Percentiles rank a stretch among this genome's conserved stretches.
Evolutionary conservation across 1,140 invertebrate genomes (phyloP).

Genomic region (Aphelinus atriplicis): DNA sequence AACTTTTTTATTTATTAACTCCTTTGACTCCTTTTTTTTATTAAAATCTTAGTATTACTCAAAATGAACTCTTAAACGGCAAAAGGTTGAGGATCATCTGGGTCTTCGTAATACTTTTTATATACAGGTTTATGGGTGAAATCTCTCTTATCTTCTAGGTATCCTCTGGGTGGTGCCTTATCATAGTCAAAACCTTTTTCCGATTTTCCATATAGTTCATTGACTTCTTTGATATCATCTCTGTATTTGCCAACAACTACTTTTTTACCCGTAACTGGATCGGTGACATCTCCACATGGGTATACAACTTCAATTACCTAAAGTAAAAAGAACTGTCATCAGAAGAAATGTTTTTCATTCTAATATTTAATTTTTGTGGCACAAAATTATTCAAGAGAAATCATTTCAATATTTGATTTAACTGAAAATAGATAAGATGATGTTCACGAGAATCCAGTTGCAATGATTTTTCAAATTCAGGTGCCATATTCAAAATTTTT

Average conservation of each 20-base stretch:
- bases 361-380: background rate
- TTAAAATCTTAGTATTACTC: slow-evolving; percentile 16
- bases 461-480: no score
- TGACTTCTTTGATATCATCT: slow-evolving; percentile 76
- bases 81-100: slow-evolving; percentile 77
- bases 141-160: slow-evolving; percentile 82
- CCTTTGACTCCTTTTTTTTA: slow-evolving; percentile 20
- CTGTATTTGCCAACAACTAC: slow-evolving; percentile 76
- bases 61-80: slow-evolving; percentile 56
- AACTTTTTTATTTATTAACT: slow-evolving; percentile 13
- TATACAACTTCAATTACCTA: slow-evolving; percentile 81
- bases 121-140: slow-evolving; percentile 80
- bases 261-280: slow-evolving; percentile 85
- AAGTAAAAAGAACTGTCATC: background rate
- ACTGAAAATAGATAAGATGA: no score
- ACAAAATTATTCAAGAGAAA: no score
- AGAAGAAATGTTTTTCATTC: background rate
- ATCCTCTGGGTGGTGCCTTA: slow-evolving; percentile 80
- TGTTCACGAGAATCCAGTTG: no score
- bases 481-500: no score
- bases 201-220: slow-evolving; percentile 77
- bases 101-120: slow-evolving; percentile 71
- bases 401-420: no score
- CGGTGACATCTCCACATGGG: slow-evolving; percentile 82
- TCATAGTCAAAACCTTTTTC: slow-evolving; percentile 78